Evolutionary conservation across 1,140 invertebrate species (phyloP).

Genomic region (Triops longicaudatus): DNA sequence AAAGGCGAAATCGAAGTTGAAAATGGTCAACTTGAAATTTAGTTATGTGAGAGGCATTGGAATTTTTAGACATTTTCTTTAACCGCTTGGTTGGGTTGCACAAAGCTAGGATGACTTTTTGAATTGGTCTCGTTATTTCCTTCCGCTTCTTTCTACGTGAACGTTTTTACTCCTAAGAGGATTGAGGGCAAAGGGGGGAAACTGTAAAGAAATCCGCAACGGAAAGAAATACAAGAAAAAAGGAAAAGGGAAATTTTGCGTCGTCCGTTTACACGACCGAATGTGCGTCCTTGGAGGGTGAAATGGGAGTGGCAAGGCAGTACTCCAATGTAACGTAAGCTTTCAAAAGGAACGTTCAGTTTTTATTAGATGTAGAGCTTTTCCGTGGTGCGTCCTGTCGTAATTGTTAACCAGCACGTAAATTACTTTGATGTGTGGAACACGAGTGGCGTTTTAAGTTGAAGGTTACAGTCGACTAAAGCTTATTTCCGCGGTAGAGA

Average conservation of each 20-base stretch:
- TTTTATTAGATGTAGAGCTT: constrained; percentile 2
- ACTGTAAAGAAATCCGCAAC: too few relatives aligned
- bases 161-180: not conserved
- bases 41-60: not conserved
- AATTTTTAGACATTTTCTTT: not conserved
- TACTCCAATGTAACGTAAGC: not conserved
- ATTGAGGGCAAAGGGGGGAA: too few relatives aligned
- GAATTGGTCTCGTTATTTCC: constrained; percentile 12
- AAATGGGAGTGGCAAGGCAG: not conserved
- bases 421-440: not conserved
- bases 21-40: too few relatives aligned
- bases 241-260: too few relatives aligned
- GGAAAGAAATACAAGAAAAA: too few relatives aligned
- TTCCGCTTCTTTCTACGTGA: not conserved
- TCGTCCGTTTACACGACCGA: too few relatives aligned
- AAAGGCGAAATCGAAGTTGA: too few relatives aligned
- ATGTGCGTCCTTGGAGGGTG: not conserved
- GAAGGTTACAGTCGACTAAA: too few relatives aligned
- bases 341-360: not conserved
- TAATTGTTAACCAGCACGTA: not conserved
- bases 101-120: not conserved
- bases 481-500: too few relatives aligned
- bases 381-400: not conserved
- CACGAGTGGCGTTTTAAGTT: too few relatives aligned
- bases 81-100: not conserved